Evolutionary conservation across 2,797 vertebrate species (phyloP), one percentile per base, ranked within the genome.

Genomic region (Echiichthys vipera): DNA sequence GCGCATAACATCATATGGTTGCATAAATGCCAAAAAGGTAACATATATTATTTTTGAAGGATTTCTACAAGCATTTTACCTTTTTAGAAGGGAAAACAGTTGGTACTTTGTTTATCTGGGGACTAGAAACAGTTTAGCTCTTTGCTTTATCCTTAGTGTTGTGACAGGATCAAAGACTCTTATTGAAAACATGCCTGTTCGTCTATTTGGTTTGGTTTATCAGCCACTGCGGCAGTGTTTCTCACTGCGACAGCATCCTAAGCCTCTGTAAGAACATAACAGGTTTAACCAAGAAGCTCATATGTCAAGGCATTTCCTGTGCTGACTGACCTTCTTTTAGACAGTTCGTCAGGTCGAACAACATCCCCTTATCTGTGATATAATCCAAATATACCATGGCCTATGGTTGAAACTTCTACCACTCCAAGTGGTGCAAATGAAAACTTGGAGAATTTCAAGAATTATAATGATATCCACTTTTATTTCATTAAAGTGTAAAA

Each of bases 201-300:
- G 74, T 84, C 61, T 84, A 74, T 62, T 67, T 59, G 85, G 78
- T 71, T n/a, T n/a, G n/a, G n/a, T n/a, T n/a, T n/a, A n/a, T n/a
- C 80, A 40, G 81, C 51, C 77, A n/a, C 46, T 50, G 66, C 78
- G 74, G 80, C 78, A 47, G 54, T 40, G 71, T 59, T 15, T 71
- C 78, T 73, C 46, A 37, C 71, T 69, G 74, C 58, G 18, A 61
- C 63, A 10, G 72, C 25, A 18, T 85, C 80, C 80, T 93, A 93
- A 93, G 91, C 91, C 78, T 74, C 78, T 89, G 29, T 92, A 93
- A 94, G 93, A 93, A 92, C 91, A 85, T 94, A 93, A 94, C 90
- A 92, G 91, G 93, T 93, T 95, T 93, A 94, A 78, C 87, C 78
- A 78, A 91, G 87, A 82, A 89, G 91, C 86, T 94, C 89, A 90